Evolutionary conservation across 2,113 vertebrate species (phyloP).

Genomic region (Burhinus oedicnemus): DNA sequence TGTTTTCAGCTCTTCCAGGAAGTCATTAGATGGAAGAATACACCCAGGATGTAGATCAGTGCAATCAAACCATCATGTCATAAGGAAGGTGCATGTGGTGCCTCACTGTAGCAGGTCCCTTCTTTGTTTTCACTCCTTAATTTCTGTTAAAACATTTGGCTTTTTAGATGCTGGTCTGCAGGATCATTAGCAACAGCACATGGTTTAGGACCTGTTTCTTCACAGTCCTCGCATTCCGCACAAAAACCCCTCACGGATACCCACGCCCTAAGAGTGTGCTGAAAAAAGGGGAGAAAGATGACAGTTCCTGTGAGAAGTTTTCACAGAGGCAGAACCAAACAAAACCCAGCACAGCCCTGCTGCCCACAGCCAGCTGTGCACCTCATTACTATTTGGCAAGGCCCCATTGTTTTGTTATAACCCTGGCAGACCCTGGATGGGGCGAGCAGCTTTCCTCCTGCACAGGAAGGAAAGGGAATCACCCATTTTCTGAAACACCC

Average conservation of each 20-base stretch:
- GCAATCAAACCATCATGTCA: not conserved
- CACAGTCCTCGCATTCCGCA: not conserved
- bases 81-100: not conserved
- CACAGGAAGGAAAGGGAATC: not conserved
- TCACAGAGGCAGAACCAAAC: not conserved
- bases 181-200: not conserved
- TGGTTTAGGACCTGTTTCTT: not conserved
- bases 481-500: not conserved
- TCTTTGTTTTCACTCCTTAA: not conserved
- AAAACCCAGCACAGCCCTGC: not conserved
- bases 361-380: not conserved
- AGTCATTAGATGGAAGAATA: slow-evolving; percentile 8
- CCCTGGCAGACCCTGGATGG: not conserved
- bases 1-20: not conserved
- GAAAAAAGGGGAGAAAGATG: not conserved
- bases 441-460: not conserved
- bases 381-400: not conserved
- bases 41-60: not conserved
- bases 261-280: not conserved
- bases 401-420: not conserved
- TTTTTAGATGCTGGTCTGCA: not conserved
- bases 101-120: not conserved
- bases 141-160: not conserved
- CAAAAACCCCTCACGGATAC: not conserved
- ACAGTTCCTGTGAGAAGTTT: not conserved